Conservation (phyloP, 1,140 invertebrate genomes). For the Bicyclus anynana region DNA sequence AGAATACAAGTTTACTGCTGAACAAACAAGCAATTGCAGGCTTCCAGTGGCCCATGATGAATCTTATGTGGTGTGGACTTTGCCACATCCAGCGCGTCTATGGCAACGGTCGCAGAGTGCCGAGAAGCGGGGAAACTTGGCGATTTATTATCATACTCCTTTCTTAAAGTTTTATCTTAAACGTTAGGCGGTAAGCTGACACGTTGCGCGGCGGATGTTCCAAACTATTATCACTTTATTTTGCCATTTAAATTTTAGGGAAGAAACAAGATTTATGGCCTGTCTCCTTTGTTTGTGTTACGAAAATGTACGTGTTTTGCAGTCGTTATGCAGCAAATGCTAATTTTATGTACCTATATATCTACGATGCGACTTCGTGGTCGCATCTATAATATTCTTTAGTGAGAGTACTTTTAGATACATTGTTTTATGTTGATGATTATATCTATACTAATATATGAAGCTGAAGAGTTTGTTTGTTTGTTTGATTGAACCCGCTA, state of each 20-base stretch:
- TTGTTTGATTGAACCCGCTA: no score
- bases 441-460: no score
- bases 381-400: no score
- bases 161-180: conserved; percentile 65
- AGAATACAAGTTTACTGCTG: no score
- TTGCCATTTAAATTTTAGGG: conserved; percentile 16
- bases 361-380: no score
- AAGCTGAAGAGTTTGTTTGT: no score
- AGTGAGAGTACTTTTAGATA: no score
- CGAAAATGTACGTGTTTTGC: background rate
- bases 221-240: conserved; percentile 27
- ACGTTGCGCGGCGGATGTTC: conserved; percentile 27
- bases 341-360: no score
- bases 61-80: no score
- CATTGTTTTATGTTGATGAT: no score
- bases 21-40: no score
- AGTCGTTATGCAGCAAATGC: background rate
- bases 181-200: conserved; percentile 48
- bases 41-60: no score
- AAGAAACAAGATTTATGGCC: background rate
- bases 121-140: conserved; percentile 54
- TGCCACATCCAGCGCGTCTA: conserved; percentile 25
- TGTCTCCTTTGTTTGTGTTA: background rate
- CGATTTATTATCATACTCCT: conserved; percentile 64
- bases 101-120: conserved; percentile 31